These are phyloP conservation scores for Lepidurus couesii DNA, from an alignment of 1,140 invertebrate genomes.

Conservation along the genomic window DNA sequence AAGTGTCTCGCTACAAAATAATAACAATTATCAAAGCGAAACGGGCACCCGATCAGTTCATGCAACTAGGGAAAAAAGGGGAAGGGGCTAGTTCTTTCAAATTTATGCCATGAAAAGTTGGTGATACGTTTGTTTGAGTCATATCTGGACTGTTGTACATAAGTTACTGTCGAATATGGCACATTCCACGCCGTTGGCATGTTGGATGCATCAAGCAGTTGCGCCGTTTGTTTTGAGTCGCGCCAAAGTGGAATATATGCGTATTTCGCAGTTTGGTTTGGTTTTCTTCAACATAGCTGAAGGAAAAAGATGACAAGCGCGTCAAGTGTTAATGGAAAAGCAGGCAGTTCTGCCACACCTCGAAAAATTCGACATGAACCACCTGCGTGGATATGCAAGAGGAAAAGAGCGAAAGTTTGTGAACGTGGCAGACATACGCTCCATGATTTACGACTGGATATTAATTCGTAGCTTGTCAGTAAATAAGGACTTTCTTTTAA, in stretches of 20 bases:
- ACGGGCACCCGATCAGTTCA: too few relatives aligned
- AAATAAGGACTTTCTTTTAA: too few relatives aligned
- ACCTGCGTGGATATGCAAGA: neutral
- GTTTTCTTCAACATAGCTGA: neutral
- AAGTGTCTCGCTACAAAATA: too few relatives aligned
- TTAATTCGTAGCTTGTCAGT: too few relatives aligned
- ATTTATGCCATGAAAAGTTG: too few relatives aligned
- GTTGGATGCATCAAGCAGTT: neutral
- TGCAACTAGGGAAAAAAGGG: too few relatives aligned
- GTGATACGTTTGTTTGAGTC: neutral
- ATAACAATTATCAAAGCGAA: too few relatives aligned
- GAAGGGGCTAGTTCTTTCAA: too few relatives aligned
- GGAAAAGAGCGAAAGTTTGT: neutral
- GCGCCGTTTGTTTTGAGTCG: neutral
- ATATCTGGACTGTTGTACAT: neutral
- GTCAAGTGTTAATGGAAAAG: constrained; percentile 11
- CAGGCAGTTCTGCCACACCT: neutral
- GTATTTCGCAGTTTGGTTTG: neutral
- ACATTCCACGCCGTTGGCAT: constrained; percentile 2
- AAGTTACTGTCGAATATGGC: neutral
- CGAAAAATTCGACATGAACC: neutral
- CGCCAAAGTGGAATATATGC: neutral
- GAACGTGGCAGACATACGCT: neutral
- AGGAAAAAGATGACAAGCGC: neutral
- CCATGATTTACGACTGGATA: too few relatives aligned